phyloP scores from a whole-genome alignment of 2,797 vertebrate species.

The Gymnoscopelus microlampas region DNA sequence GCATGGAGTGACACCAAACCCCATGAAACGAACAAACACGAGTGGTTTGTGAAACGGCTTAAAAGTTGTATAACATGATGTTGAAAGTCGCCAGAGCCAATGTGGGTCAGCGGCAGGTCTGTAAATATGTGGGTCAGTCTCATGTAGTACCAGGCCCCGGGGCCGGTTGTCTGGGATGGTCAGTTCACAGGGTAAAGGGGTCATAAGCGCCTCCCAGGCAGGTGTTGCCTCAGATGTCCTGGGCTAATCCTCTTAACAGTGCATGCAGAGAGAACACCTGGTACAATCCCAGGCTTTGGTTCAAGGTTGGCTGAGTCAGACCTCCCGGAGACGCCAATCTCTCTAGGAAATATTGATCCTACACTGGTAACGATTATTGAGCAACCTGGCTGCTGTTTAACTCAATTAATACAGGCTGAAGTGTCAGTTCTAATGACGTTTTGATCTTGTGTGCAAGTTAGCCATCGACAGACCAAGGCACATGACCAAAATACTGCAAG shows the following conservation, averaged over 20 bases:
- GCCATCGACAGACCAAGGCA: neutral
- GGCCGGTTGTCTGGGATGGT: slow-evolving; percentile 32
- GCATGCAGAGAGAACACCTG: slow-evolving; percentile 66
- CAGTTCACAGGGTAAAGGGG: slow-evolving; percentile 62
- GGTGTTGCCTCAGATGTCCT: slow-evolving; percentile 73
- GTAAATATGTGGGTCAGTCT: slow-evolving; percentile 57
- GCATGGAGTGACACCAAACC: no score
- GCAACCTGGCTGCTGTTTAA: slow-evolving; percentile 13
- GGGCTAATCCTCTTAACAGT: slow-evolving; percentile 79
- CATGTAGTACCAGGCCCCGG: slow-evolving; percentile 10
- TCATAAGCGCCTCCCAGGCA: slow-evolving; percentile 60
- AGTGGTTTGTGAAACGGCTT: neutral
- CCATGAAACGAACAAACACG: slow-evolving; percentile 51
- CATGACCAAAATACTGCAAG: neutral
- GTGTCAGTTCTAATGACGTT: neutral
- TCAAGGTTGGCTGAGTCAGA: slow-evolving; percentile 52
- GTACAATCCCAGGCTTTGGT: slow-evolving; percentile 59
- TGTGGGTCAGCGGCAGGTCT: slow-evolving; percentile 8
- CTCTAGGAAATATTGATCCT: slow-evolving; percentile 49
- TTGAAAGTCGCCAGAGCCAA: neutral
- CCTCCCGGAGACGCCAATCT: slow-evolving; percentile 26
- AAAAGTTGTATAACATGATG: no score
- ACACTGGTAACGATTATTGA: slow-evolving; percentile 15
- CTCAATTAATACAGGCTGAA: neutral
- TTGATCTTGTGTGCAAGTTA: neutral